phyloP scores from a whole-genome alignment of 2,113 vertebrate genomes.

The Macquaria ambigua region DNA sequence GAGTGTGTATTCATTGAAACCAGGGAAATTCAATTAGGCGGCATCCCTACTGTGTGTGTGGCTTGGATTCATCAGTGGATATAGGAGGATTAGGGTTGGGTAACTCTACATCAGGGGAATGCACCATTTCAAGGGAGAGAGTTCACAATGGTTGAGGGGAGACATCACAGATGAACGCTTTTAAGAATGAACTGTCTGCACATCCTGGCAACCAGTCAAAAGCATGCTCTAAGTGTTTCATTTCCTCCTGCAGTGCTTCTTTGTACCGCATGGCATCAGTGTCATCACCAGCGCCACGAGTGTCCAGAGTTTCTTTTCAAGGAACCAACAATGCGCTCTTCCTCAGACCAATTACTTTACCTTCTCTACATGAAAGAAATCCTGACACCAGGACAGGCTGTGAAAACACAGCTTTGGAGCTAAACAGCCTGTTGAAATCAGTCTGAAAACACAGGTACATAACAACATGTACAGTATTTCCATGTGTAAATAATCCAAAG shows the following conservation, averaged over 20 bases:
- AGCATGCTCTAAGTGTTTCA: conserved; percentile 69
- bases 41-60: conserved; percentile 70
- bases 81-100: conserved; percentile 79
- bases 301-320: conserved; percentile 61
- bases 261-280: conserved; percentile 69
- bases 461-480: conserved; percentile 1
- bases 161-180: conserved; percentile 75
- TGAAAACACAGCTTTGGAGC: conserved; percentile 38
- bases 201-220: conserved; percentile 66
- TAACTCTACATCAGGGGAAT: conserved; percentile 71
- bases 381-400: conserved; percentile 17
- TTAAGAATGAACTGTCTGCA: conserved; percentile 60
- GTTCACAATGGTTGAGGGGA: conserved; percentile 73
- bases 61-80: conserved; percentile 80
- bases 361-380: conserved; percentile 33
- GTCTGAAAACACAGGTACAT: conserved; percentile 2
- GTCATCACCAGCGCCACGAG: conserved; percentile 54
- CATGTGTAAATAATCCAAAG: conserved; percentile 53
- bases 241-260: conserved; percentile 69
- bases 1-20: conserved; percentile 88
- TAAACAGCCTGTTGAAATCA: conserved; percentile 13
- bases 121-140: conserved; percentile 66
- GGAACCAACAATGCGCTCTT: conserved; percentile 45
- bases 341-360: conserved; percentile 52
- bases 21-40: conserved; percentile 91